Base-by-base conservation (phyloP, 2,113 vertebrate species). In the Glaucidium brasilianum region DNA sequence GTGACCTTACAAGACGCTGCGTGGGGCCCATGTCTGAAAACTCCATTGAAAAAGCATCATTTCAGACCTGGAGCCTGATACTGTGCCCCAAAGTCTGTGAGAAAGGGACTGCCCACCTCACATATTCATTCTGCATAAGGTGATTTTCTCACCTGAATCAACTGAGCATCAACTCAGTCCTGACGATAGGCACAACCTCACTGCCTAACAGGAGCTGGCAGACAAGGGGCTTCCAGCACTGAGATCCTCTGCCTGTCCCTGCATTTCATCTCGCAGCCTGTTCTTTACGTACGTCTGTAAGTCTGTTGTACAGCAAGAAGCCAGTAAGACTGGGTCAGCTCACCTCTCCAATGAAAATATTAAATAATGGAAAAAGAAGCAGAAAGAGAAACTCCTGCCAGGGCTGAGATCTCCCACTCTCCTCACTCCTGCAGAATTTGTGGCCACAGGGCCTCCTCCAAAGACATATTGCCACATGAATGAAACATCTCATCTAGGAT, bases 81-180 rank as follows among this genome's bases (percentile, higher is more conserved):
- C 72, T 15, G 47, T 10, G 7, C 26, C 50, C 49, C 17, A 10
- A 53, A 77, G 34, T 7, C 29, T 1, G 2, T 2, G 59, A 45
- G n/a, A 49, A 23, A 0, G 2, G 60, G 35, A 39, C 22, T 0
- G 1, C 25, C 55, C 52, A 55, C 43, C 22, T 39, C 12, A 2
- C 7, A 1, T 18, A 4, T 29, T 39, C 12, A 1, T 41, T 59
- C 52, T 39, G 37, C 21, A 4, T 7, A 13, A 26, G 29, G 43
- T 2, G 1, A 29, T 32, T 64, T 76, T 58, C 58, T 58, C 75
- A 34, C 58, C n/a, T 4, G 15, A 64, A 71, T 4, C 2, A 4
- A 41, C 15, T 5, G 32, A 67, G 55, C 50, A 32, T 5, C 26
- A 56, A 5, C 16, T 6, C 9, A 2, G 53, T 29, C 15, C 87